A percentile compares a stretch with the other conserved stretches of the same genome.
phyloP scores from a whole-genome alignment of 2,113 vertebrate genomes.

The Copsychus sechellarum region DNA sequence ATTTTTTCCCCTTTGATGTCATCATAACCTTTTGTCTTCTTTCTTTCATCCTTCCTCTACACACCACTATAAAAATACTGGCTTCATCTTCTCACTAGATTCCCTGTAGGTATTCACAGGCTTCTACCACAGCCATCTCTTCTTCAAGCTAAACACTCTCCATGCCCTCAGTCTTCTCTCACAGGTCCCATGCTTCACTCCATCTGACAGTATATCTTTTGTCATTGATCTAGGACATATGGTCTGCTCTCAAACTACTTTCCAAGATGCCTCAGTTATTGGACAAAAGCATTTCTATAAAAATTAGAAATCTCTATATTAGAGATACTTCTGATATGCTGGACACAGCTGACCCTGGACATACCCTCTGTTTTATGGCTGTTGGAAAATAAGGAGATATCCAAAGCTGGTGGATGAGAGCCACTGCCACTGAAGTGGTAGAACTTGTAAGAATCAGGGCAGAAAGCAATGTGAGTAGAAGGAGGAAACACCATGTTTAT shows the following conservation, averaged over 20 bases:
- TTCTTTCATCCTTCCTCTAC: neutral
- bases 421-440: neutral
- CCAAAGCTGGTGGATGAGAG: neutral
- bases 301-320: neutral
- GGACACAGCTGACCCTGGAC: neutral
- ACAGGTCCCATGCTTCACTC: rapidly evolving
- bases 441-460: neutral
- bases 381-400: neutral
- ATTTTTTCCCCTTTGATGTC: neutral
- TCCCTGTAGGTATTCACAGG: neutral
- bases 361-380: neutral
- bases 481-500: neutral
- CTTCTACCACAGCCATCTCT: neutral
- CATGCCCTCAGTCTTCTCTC: neutral
- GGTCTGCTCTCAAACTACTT: neutral
- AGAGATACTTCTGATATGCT: neutral
- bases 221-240: neutral
- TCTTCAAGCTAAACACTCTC: neutral
- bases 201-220: neutral
- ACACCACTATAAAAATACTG: neutral
- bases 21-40: neutral
- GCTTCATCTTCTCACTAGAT: neutral
- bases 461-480: neutral
- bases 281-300: neutral
- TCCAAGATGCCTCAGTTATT: neutral